Evolutionary conservation across 2,888 invertebrate genomes (phyloP).

Genomic region (Pardosa pseudoannulata): DNA sequence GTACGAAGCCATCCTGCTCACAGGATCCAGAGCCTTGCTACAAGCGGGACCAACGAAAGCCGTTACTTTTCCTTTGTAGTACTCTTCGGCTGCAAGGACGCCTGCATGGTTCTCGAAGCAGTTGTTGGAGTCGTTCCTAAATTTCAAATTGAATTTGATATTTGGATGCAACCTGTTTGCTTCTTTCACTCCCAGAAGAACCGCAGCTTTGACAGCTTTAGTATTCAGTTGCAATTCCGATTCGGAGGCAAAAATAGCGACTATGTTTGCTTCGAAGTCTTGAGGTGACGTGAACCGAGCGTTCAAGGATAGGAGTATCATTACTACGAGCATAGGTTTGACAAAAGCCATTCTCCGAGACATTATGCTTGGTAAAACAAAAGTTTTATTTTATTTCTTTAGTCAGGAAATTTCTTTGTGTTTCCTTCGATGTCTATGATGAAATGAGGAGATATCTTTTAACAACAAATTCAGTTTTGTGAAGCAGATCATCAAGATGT

Average conservation of each 20-base stretch:
- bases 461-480: no score
- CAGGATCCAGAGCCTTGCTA: constrained; percentile 88
- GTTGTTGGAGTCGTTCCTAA: constrained; percentile 62
- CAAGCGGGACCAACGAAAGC: constrained; percentile 92
- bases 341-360: neutral
- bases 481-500: no score
- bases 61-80: constrained; percentile 70
- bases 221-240: constrained; percentile 70
- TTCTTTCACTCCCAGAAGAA: constrained; percentile 67
- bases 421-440: neutral
- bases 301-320: no score
- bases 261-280: constrained; percentile 53
- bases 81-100: constrained; percentile 73
- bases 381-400: neutral
- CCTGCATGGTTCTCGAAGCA: constrained; percentile 65
- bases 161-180: constrained; percentile 63
- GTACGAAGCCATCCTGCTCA: constrained; percentile 90
- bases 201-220: constrained; percentile 67
- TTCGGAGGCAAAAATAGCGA: constrained; percentile 60
- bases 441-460: neutral
- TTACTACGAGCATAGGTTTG: no score
- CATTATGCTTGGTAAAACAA: neutral
- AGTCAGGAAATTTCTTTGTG: neutral
- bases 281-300: no score
- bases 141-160: constrained; percentile 71